Conservation (phyloP, 2,113 vertebrate species). For the Azemiops feae region DNA sequence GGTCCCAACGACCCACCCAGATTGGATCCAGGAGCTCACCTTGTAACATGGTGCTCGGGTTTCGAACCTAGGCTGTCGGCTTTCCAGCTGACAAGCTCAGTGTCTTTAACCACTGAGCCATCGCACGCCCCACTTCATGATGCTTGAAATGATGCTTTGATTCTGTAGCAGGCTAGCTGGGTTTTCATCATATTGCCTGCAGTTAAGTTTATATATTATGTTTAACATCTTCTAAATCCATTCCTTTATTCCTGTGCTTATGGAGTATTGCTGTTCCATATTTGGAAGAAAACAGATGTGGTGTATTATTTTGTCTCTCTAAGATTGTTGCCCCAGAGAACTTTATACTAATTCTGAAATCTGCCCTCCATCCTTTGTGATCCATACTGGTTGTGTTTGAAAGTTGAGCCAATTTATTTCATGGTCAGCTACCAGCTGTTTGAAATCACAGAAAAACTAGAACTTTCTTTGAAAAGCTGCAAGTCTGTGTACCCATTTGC, state of each 20-base stretch:
- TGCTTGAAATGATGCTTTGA: background rate
- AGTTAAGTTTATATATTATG: background rate
- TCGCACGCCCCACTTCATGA: background rate
- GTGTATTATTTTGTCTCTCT: background rate
- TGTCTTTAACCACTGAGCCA: background rate
- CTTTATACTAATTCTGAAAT: background rate
- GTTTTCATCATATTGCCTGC: background rate
- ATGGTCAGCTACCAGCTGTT: background rate
- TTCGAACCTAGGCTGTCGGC: background rate
- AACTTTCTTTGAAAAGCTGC: background rate
- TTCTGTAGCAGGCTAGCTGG: background rate
- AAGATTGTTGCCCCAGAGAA: background rate
- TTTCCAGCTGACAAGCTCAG: background rate
- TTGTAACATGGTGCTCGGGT: background rate
- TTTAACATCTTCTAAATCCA: background rate
- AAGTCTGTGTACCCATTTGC: background rate
- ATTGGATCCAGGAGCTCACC: background rate
- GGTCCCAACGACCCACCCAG: no score
- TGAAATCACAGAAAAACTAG: background rate
- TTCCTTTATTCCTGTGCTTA: background rate
- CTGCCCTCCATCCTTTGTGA: background rate
- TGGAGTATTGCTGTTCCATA: background rate
- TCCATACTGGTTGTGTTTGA: background rate
- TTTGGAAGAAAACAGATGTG: background rate
- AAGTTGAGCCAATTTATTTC: background rate